Evolutionary conservation across 1,140 invertebrate genomes (phyloP).

Genomic region (Rhopalosiphum padi): DNA sequence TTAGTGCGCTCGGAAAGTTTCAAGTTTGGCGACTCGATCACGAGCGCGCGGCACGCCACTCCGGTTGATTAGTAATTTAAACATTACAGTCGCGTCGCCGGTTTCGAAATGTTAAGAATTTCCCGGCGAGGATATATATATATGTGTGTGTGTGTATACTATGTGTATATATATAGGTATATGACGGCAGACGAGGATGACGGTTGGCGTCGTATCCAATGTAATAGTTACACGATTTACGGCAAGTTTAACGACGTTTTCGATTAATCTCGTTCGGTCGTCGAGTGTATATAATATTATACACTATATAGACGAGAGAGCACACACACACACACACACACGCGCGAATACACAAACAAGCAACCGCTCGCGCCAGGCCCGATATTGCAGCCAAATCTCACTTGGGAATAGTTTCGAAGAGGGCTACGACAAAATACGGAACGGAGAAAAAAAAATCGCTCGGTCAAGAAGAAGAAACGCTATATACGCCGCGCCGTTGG

Average conservation of each 20-base stretch:
- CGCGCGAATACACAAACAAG: not conserved
- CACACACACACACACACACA: not conserved
- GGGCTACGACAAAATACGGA: not conserved
- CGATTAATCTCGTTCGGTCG: slow-evolving; percentile 28
- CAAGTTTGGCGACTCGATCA: slow-evolving; percentile 19
- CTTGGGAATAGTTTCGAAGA: slow-evolving; percentile 37
- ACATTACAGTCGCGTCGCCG: slow-evolving; percentile 28
- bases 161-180: not conserved
- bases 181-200: not conserved
- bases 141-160: not conserved
- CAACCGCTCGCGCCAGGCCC: not conserved
- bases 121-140: not conserved
- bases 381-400: not conserved
- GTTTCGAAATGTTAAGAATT: not conserved
- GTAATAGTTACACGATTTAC: not conserved
- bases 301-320: not conserved
- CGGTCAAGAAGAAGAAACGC: slow-evolving; percentile 45
- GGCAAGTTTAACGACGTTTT: slow-evolving; percentile 15
- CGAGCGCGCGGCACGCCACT: not conserved
- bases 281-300: not conserved
- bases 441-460: not conserved
- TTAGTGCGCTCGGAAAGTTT: not conserved
- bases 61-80: slow-evolving; percentile 35
- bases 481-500: not conserved
- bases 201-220: not conserved